A percentile compares a stretch with the other conserved stretches of the same genome.
phyloP scores from a whole-genome alignment of 2,113 vertebrate genomes.

The Gobiocypris rarus region DNA sequence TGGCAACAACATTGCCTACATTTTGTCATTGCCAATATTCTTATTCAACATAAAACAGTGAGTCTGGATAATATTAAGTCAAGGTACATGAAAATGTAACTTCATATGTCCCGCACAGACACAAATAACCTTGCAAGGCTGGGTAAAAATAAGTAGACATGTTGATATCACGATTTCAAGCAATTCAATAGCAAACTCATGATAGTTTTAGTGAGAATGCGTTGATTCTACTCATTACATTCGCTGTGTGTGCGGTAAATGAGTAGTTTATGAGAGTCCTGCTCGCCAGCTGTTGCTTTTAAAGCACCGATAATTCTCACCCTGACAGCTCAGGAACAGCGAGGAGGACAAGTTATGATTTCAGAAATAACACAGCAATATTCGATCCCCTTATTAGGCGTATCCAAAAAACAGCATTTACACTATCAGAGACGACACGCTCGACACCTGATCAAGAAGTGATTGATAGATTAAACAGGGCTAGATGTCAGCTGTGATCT shows the following conservation, averaged over 20 bases:
- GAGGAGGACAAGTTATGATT: slow-evolving; percentile 26
- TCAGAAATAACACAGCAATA: neutral
- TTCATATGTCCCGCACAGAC: neutral
- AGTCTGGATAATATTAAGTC: neutral
- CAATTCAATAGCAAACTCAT: neutral
- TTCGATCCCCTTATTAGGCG: neutral
- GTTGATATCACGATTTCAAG: neutral
- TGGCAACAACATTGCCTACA: neutral
- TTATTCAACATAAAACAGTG: neutral
- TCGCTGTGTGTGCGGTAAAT: neutral
- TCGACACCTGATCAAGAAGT: neutral
- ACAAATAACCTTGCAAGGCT: neutral
- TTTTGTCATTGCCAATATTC: neutral
- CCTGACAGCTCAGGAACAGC: slow-evolving; percentile 16
- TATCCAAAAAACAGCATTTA: slow-evolving; percentile 2
- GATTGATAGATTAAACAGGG: slow-evolving; percentile 7
- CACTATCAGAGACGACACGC: neutral
- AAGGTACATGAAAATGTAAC: neutral
- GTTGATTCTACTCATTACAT: neutral
- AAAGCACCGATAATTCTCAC: slow-evolving; percentile 29
- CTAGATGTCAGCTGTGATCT: slow-evolving; percentile 61
- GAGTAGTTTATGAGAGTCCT: neutral
- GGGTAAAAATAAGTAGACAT: neutral
- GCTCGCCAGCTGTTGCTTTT: slow-evolving; percentile 37
- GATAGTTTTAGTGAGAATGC: neutral